Evolutionary conservation across 2,797 vertebrate genomes (phyloP).

Genomic region (Numenius phaeopus): DNA sequence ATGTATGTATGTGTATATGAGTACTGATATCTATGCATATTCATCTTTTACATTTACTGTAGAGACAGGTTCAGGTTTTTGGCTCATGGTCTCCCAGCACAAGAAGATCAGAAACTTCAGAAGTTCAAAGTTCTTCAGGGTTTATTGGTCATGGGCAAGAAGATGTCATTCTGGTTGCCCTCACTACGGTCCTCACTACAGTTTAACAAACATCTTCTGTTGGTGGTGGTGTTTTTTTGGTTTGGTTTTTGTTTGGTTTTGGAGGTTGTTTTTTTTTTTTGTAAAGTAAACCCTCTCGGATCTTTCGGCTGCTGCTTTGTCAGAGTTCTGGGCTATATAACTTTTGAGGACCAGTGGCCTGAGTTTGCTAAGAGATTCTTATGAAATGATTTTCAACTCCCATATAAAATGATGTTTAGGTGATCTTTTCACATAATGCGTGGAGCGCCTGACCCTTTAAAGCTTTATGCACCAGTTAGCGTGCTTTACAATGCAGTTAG

Average conservation of each 20-base stretch:
- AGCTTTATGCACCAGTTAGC: not conserved
- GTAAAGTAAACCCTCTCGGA: not conserved
- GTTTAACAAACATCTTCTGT: not conserved
- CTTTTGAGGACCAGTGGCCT: not conserved
- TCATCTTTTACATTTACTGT: not conserved
- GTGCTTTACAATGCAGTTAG: not conserved
- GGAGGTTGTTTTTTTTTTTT: not conserved
- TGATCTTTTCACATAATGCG: not conserved
- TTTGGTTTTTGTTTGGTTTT: too few relatives aligned
- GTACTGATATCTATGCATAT: not conserved
- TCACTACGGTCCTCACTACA: not conserved
- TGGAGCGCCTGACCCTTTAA: not conserved
- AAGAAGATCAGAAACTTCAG: conserved; percentile 32
- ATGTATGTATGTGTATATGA: not conserved
- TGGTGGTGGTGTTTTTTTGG: too few relatives aligned
- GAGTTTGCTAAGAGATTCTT: not conserved
- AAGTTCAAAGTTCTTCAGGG: not conserved
- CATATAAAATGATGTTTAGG: not conserved
- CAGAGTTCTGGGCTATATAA: not conserved
- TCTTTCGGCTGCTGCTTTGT: not conserved
- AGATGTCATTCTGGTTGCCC: not conserved
- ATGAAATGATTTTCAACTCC: not conserved
- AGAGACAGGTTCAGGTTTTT: not conserved
- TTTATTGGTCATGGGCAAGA: not conserved
- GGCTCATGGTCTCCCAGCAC: conserved; percentile 27